Evolutionary conservation across 2,888 invertebrate genomes (phyloP), one percentile per base, ranked within the genome.

Genomic region (Chydorus sphaericus): DNA sequence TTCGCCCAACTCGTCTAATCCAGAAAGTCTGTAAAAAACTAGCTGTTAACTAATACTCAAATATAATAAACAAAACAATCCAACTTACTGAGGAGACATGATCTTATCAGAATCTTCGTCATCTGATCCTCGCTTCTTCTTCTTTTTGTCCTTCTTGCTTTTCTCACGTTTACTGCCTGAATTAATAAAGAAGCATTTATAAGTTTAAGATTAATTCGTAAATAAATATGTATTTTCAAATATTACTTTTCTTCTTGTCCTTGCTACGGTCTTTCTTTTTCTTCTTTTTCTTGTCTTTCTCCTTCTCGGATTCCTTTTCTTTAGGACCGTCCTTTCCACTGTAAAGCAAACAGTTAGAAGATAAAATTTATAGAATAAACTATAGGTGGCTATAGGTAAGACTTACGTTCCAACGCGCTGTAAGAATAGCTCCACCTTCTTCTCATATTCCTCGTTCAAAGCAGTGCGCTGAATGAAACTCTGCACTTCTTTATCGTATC

Each of bases 371-470:
- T 31, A 6, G 6, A 14, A 52, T 2, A 7, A 5, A 48, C 20
- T 55, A 29, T 8, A 11, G 16, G 28, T 11, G n/a, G 16, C 6
- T 2, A 23, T 14, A 31, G 10, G 26, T 44, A 31, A 14, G n/a
- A 57, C 60, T 63, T 57, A 66, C 66, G 85, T 87, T 65, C 82
- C 81, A 0, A 85, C 85, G 64, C 88, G 87, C 65, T 85, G 85
- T 57, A 89, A 73, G 69, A 88, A 83, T 69, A 83, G 86, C n/a
- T 86, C 79, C 57, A 89, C 87, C 66, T 83, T 85, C 59, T 83
- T 83, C 68, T 87, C 85, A 64, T 88, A 89, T 67, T 88, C 87
- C 0, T 85, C 85, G 65, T 88, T 88, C 20, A 73, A 74, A 68
- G 83, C 84, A 3, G 84, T 84, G 70, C 83, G 82, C 62, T 84